phyloP scores from a whole-genome alignment of 1,140 invertebrate species.

The Drosophila albomicans region DNA sequence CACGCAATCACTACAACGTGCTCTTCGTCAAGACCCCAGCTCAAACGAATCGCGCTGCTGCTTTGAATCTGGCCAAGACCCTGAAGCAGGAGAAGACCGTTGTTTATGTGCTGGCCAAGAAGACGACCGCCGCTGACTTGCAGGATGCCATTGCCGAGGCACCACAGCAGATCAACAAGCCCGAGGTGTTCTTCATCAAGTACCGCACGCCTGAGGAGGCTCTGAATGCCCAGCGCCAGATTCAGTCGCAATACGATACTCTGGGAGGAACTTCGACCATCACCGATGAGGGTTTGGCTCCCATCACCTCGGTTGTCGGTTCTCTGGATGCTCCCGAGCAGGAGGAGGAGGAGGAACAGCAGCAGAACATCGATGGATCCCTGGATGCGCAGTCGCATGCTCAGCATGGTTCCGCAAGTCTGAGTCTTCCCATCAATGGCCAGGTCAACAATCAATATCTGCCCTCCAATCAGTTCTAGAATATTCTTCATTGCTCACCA shows the following conservation, averaged over 20 bases:
- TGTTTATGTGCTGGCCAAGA: constrained; percentile 94
- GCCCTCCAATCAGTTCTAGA: constrained; percentile 77
- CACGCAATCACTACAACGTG: constrained; percentile 87
- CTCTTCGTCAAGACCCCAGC: constrained; percentile 94
- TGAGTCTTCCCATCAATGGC: constrained; percentile 14
- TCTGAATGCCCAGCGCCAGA: constrained; percentile 77
- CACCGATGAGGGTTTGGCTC: constrained; percentile 80
- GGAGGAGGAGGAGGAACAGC: constrained; percentile 74
- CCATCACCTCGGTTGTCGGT: constrained; percentile 79
- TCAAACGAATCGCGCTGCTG: constrained; percentile 88
- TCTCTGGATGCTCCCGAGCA: constrained; percentile 74
- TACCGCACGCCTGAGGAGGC: constrained; percentile 89
- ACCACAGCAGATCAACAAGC: constrained; percentile 86
- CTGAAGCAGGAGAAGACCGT: constrained; percentile 93
- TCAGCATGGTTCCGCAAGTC: constrained; percentile 6
- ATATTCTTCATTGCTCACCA: constrained; percentile 67
- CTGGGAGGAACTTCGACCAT: constrained; percentile 78
- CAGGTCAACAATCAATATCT: constrained; percentile 66
- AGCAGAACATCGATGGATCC: constrained; percentile 53
- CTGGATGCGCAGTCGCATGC: constrained; percentile 38
- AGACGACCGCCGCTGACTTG: constrained; percentile 89
- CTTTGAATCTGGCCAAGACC: constrained; percentile 88
- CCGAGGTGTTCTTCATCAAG: constrained; percentile 87
- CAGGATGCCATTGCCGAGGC: constrained; percentile 91
- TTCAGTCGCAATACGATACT: constrained; percentile 82